These are phyloP conservation scores for Aleiodes testaceus DNA, from an alignment of 2,888 invertebrate species.

Conservation along the genomic window DNA sequence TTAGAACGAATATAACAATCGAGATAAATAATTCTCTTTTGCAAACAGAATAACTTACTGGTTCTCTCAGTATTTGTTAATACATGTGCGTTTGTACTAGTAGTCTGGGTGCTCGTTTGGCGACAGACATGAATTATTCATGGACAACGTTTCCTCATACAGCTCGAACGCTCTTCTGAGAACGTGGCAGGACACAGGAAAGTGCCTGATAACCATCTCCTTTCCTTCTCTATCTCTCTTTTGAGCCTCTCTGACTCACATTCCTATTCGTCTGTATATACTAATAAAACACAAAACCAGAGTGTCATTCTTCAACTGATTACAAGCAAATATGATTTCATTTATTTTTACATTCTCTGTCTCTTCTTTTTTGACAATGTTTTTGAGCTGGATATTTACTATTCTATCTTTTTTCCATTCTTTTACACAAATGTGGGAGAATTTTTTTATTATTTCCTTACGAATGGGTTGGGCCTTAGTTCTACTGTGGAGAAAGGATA, in stretches of 20 bases:
- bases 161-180: conserved; percentile 69
- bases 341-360: background rate
- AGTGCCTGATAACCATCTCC: conserved; percentile 67
- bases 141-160: conserved; percentile 70
- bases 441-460: background rate
- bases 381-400: background rate
- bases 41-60: conserved; percentile 30
- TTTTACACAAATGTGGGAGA: background rate
- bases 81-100: conserved; percentile 1
- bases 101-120: conserved; percentile 61
- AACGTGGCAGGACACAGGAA: conserved; percentile 72
- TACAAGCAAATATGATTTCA: conserved; percentile 17
- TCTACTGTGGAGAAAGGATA: conserved; percentile 26
- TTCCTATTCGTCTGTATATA: conserved; percentile 49
- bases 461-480: conserved; percentile 20
- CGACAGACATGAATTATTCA: conserved; percentile 70
- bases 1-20: conserved; percentile 33
- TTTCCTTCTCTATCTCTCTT: conserved; percentile 41
- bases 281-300: conserved; percentile 5
- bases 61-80: background rate
- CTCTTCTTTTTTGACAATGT: too few relatives aligned
- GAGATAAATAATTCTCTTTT: conserved; percentile 54
- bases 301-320: conserved; percentile 25
- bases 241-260: conserved; percentile 44
- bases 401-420: background rate